Percentiles rank a stretch among this genome's conserved stretches.
Evolutionary conservation across 1,140 invertebrate genomes (phyloP).

Genomic region (Drosophila kikkawai): DNA sequence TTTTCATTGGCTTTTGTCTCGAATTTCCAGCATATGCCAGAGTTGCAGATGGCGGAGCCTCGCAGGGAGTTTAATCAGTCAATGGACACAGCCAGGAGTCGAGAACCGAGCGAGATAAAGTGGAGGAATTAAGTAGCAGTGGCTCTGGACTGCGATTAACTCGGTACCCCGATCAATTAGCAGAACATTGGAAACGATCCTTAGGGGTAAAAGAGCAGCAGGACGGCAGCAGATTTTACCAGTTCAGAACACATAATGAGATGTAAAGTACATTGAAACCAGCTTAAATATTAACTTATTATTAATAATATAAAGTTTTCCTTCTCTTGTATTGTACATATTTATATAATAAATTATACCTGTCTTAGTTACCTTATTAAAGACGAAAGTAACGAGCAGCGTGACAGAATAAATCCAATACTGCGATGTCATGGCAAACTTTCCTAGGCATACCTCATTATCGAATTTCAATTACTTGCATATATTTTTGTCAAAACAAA

Average conservation of each 20-base stretch:
- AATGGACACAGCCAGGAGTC: conserved; percentile 19
- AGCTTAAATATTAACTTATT: not conserved
- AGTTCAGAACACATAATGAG: not conserved
- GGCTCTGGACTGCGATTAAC: conserved; percentile 26
- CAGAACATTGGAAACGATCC: conserved; percentile 12
- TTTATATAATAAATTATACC: not conserved
- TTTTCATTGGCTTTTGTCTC: conserved; percentile 59
- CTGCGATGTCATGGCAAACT: conserved; percentile 5
- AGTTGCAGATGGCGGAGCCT: conserved; percentile 30
- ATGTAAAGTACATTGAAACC: not conserved
- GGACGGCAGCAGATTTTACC: not conserved
- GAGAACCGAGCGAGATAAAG: not conserved
- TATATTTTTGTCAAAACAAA: conserved; percentile 19
- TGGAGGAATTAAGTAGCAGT: conserved; percentile 31
- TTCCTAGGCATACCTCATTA: conserved; percentile 19
- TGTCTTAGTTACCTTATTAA: not conserved
- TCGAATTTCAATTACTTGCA: conserved; percentile 28
- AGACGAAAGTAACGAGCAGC: not conserved
- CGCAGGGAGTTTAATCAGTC: conserved; percentile 32
- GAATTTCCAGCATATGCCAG: conserved; percentile 70
- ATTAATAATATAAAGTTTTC: too few relatives aligned
- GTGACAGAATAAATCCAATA: not conserved
- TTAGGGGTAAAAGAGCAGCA: too few relatives aligned
- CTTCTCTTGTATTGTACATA: too few relatives aligned
- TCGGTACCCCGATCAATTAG: conserved; percentile 35